phyloP scores from a whole-genome alignment of 2,113 vertebrate genomes.

The Hyaena hyaena region DNA sequence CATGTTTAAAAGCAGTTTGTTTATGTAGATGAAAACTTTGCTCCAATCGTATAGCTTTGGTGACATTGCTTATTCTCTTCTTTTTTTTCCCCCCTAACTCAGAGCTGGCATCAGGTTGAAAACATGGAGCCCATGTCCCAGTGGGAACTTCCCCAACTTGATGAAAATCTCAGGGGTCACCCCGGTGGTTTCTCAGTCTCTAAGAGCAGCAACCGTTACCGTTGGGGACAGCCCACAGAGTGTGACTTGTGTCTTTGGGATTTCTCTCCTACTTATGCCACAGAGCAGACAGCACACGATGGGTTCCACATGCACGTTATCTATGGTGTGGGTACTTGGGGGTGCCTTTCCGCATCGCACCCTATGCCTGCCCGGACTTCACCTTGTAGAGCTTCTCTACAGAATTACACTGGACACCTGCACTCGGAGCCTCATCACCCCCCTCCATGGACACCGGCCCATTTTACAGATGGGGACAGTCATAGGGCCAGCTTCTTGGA shows the following conservation, averaged over 20 bases:
- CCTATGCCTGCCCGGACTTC: fast-evolving
- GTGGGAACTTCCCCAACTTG: fast-evolving
- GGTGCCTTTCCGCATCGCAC: too few species aligned
- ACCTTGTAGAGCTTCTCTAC: fast-evolving
- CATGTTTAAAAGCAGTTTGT: background rate
- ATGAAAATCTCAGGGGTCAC: background rate
- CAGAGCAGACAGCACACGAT: fast-evolving
- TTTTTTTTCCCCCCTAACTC: background rate
- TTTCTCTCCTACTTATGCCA: background rate
- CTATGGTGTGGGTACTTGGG: fast-evolving
- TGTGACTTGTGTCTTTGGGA: background rate
- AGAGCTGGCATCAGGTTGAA: background rate
- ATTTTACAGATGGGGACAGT: background rate
- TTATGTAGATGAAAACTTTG: background rate
- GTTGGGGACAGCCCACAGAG: background rate
- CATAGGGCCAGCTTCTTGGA: background rate
- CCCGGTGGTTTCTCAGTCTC: background rate
- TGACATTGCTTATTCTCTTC: background rate
- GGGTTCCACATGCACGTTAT: fast-evolving
- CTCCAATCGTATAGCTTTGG: background rate
- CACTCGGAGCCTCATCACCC: background rate
- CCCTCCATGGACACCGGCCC: background rate
- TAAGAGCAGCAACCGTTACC: fast-evolving
- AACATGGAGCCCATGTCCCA: background rate
- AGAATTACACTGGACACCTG: background rate